phyloP scores from a whole-genome alignment of 1,140 invertebrate genomes.

The Drosophila bocki region DNA sequence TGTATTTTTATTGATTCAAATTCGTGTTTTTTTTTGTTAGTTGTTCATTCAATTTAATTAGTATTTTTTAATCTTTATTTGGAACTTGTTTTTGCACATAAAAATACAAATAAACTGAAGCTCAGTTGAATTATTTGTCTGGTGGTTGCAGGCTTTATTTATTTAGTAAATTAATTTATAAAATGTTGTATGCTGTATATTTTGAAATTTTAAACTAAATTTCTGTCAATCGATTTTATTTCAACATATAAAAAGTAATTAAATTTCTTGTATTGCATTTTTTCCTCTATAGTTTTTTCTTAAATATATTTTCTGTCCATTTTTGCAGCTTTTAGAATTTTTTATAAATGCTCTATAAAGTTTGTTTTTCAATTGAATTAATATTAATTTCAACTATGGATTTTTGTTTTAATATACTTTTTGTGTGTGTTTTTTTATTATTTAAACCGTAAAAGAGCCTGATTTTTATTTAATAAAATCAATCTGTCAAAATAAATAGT shows the following conservation, averaged over 20 bases:
- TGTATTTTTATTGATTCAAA: neutral
- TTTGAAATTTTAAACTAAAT: neutral
- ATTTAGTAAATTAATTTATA: neutral
- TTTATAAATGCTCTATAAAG: neutral
- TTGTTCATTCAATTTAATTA: neutral
- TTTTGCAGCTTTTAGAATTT: neutral
- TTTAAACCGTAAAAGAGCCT: too few relatives aligned
- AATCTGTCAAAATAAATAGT: too few relatives aligned
- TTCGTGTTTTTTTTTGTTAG: neutral
- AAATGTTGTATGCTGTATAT: neutral
- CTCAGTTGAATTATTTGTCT: neutral
- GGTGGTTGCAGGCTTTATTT: neutral
- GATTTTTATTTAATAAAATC: too few relatives aligned
- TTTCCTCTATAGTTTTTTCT: neutral
- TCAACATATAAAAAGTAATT: neutral
- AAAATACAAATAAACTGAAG: neutral
- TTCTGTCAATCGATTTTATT: neutral
- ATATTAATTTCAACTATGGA: neutral
- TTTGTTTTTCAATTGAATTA: neutral
- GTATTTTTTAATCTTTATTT: neutral
- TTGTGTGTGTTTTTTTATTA: too few relatives aligned
- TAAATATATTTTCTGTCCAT: neutral
- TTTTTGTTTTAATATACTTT: too few relatives aligned
- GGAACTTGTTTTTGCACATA: neutral
- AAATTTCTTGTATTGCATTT: neutral